These are phyloP conservation scores for Pelosia muscerda DNA, from an alignment of 2,888 invertebrate species.

Conservation along the genomic window DNA sequence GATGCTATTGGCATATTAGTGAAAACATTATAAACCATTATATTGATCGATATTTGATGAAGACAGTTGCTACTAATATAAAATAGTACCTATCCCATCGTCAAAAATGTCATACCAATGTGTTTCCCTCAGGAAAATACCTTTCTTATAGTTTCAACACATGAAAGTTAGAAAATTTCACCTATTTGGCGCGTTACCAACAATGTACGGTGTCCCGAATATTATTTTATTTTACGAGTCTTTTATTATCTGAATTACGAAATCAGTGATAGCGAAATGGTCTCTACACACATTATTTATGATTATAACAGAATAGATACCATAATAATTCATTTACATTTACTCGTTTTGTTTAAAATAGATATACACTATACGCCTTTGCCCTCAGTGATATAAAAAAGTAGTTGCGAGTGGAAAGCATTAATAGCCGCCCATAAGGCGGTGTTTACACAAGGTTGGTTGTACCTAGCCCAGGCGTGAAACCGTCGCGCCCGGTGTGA, in stretches of 20 bases:
- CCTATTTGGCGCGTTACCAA: constrained; percentile 36
- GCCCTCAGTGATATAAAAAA: background rate
- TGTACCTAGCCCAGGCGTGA: too few species aligned
- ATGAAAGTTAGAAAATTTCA: constrained; percentile 16
- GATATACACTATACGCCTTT: background rate
- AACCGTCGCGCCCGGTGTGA: too few species aligned
- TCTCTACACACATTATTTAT: background rate
- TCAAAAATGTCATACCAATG: background rate
- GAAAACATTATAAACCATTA: too few species aligned
- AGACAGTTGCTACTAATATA: background rate
- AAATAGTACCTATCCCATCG: background rate
- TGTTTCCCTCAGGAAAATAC: too few species aligned
- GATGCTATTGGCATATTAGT: too few species aligned
- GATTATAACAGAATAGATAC: background rate
- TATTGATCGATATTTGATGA: too few species aligned
- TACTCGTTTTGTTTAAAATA: background rate
- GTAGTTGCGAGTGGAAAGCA: background rate
- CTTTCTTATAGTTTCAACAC: background rate
- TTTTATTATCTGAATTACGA: constrained; percentile 17
- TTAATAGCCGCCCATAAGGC: background rate
- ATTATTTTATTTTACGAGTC: constrained; percentile 22
- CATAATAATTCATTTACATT: too few species aligned
- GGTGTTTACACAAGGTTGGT: background rate
- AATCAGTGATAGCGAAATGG: background rate
- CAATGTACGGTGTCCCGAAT: constrained; percentile 19